Conservation (phyloP, 1,140 invertebrate genomes). For the Drosophila arizonae region DNA sequence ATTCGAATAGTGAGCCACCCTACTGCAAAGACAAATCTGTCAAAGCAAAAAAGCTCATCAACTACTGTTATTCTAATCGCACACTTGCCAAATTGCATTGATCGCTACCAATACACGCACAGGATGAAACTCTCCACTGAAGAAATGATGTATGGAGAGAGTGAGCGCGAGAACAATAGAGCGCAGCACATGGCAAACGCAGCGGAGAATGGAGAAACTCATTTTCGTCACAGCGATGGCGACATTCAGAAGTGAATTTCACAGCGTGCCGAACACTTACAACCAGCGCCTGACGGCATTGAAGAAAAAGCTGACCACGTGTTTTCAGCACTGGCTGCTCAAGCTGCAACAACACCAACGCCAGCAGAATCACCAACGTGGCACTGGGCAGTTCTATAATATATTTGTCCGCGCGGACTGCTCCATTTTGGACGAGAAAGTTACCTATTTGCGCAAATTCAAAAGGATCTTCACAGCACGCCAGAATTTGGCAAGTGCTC, state of each 20-base stretch:
- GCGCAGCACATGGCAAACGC: conserved; percentile 6
- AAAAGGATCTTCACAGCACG: conserved; percentile 45
- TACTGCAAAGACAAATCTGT: not conserved
- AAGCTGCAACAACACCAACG: conserved; percentile 21
- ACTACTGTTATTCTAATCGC: conserved; percentile 17
- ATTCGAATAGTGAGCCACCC: not conserved
- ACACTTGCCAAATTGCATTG: conserved; percentile 3
- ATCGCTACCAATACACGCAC: conserved; percentile 1
- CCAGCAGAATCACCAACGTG: conserved; percentile 28
- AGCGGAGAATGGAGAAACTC: conserved; percentile 23
- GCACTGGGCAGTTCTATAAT: conserved; percentile 35
- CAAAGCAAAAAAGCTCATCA: not conserved
- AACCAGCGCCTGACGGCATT: conserved; percentile 56
- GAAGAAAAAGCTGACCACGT: conserved; percentile 71
- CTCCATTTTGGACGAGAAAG: conserved; percentile 39
- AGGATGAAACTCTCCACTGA: conserved; percentile 7
- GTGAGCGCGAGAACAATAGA: not conserved
- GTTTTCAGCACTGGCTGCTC: conserved; percentile 64
- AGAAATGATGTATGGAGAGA: conserved; percentile 2
- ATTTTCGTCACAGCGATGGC: conserved; percentile 69
- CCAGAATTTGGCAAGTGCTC: conserved; percentile 9
- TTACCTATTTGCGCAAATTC: conserved; percentile 48
- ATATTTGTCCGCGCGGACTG: conserved; percentile 50
- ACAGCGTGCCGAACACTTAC: conserved; percentile 72
- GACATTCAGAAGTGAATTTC: conserved; percentile 72